These are phyloP conservation scores for Syrista parreyssii DNA, from an alignment of 2,888 invertebrate genomes.

Conservation along the genomic window DNA sequence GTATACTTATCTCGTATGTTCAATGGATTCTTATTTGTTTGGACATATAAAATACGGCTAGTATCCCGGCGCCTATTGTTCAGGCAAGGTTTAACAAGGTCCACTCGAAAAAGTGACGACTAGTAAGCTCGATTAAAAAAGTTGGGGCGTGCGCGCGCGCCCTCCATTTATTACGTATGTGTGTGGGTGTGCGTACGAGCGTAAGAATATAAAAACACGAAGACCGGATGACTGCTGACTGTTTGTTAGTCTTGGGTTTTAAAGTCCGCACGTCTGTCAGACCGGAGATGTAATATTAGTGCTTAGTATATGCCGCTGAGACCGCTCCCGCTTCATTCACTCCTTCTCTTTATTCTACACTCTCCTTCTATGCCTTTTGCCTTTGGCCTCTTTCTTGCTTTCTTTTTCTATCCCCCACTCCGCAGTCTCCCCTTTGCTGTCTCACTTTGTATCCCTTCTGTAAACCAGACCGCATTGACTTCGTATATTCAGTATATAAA, in stretches of 20 bases:
- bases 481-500: conserved; percentile 14
- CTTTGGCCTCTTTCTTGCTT: conserved; percentile 6
- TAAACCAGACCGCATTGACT: neutral
- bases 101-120: neutral
- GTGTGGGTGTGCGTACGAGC: conserved; percentile 48
- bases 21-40: neutral
- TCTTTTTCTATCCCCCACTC: neutral
- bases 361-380: conserved; percentile 17
- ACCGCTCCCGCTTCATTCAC: conserved; percentile 47
- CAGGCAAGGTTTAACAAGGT: neutral
- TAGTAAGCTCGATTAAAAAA: neutral
- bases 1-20: neutral
- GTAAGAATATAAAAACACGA: conserved; percentile 64
- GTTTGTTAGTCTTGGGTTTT: conserved; percentile 67
- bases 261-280: conserved; percentile 66
- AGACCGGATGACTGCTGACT: conserved; percentile 66
- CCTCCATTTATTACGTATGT: conserved; percentile 11
- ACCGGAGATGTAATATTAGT: conserved; percentile 65
- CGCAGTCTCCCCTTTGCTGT: conserved; percentile 22
- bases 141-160: conserved; percentile 43
- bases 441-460: conserved; percentile 16
- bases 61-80: neutral
- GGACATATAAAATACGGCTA: neutral
- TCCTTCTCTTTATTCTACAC: conserved; percentile 52
- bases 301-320: conserved; percentile 53